Base-by-base conservation (phyloP, 2,113 vertebrate genomes). In the Galeopterus variegatus region DNA sequence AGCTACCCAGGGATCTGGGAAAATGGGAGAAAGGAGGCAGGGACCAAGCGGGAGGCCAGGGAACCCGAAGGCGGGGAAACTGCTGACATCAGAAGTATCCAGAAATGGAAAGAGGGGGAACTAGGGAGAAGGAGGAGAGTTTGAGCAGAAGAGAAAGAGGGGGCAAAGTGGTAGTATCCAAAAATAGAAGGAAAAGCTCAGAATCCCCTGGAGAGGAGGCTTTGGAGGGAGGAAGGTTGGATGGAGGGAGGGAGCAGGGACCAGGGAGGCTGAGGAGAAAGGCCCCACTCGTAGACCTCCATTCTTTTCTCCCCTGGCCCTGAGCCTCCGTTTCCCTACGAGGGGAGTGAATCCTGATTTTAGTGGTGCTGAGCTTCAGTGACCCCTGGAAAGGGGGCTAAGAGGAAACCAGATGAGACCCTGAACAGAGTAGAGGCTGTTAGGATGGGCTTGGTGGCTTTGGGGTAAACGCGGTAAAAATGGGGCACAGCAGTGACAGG, bases 11-110 rank as follows among this genome's bases (percentile, higher is more conserved):
- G 0, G 54, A 69, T 88, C 56, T 88, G 80, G 0, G 86, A 80
- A 95, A 26, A 13, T 54, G 94, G 97, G 86, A 97, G 93, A 97
- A 91, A 98, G 96, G 87, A 95, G 95, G 80, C 97, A 96, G 96
- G 97, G 94, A 97, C 67, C 17, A n/a, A 85, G 26, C 87, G 75
- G 92, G 1, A 23, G 80, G 88, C 56, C 92, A 94, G 95, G 90
- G 84, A 97, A 84, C 77, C 92, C 21, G 69, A 90, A 90, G 94
- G 58, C 93, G 72, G 79, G 64, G 82, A 90, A 96, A 79, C 86
- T 72, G 13, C 94, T 84, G 80, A 91, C 87, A 88, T 93, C 88
- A 97, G 97, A 98, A 96, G 87, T 97, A 97, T 96, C 98, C 97
- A 97, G 97, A 98, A 97, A 50, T 90, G 93, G 80, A 14, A 94